phyloP scores from a whole-genome alignment of 2,113 vertebrate genomes.

The Tauraco erythrolophus region DNA sequence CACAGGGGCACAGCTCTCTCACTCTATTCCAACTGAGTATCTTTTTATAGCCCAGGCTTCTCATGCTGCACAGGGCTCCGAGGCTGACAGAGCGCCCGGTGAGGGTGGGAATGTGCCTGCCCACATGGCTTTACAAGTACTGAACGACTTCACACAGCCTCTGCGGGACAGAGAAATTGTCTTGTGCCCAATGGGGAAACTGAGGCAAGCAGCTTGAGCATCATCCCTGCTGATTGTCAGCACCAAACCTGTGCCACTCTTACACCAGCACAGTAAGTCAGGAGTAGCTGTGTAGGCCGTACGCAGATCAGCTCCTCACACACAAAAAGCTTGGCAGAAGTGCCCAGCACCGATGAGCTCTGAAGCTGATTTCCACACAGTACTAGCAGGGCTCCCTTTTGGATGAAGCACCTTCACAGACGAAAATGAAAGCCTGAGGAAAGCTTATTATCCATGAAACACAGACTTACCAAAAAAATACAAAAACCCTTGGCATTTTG shows the following conservation, averaged over 20 bases:
- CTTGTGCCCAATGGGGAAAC: not conserved
- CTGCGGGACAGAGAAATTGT: not conserved
- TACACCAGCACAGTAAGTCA: not conserved
- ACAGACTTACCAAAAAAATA: not conserved
- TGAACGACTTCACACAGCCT: not conserved
- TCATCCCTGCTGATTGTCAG: not conserved
- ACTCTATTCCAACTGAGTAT: not conserved
- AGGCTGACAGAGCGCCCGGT: not conserved
- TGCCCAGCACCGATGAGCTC: not conserved
- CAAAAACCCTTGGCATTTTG: not conserved
- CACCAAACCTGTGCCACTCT: not conserved
- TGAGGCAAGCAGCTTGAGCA: not conserved
- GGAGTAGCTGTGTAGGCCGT: not conserved
- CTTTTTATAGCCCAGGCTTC: not conserved
- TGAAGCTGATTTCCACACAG: conserved; percentile 5
- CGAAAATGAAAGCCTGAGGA: conserved; percentile 40
- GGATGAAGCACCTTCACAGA: not conserved
- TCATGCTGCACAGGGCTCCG: not conserved
- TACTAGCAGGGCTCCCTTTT: not conserved
- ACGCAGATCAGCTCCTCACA: conserved; percentile 20
- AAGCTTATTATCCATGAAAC: conserved; percentile 32
- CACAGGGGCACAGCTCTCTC: not conserved
- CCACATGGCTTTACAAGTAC: not conserved
- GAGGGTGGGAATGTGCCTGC: not conserved
- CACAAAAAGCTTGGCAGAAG: not conserved